Base-by-base conservation (phyloP, 2,113 vertebrate species). In the Oncorhynchus kisutch region DNA sequence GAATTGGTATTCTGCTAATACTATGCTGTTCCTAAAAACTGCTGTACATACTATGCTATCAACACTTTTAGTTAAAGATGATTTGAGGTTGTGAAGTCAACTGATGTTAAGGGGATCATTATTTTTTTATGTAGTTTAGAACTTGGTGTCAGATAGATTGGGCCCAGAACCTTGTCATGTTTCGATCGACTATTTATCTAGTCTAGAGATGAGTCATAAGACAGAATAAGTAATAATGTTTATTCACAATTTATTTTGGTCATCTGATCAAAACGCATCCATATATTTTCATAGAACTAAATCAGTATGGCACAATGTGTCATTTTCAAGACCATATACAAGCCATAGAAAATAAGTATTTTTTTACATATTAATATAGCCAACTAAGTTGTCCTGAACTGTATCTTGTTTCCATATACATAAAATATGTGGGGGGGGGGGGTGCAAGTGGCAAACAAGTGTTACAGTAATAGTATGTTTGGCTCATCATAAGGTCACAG, bases 121-220 rank as follows among this genome's bases (percentile, higher is more conserved):
- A 87, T 75, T 84, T 88, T 88, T 84, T 84, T 65, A 80, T 81
- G 83, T 91, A 59, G 39, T 45, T 45, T 11, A 70, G 11, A 71
- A 34, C 4, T 27, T 51, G 22, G 25, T 3, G 85, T 87, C 76
- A 5, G 71, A 20, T 67, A n/a, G 34, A 82, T 84, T 51, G 80
- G 5, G 84, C 16, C 7, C 31, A 39, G 81, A 90, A 84, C 73
- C 76, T 45, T 45, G 39, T 45, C 39, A 9, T 45, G 39, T 45
- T 45, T 45, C 57, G 60, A 74, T 88, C 62, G 70, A 84, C 85
- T 86, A 86, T 85, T 78, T 54, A 62, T 76, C 87, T 90, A 78
- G 70, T 90, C 84, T 80, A 69, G 73, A 84, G 85, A 84, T 86
- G 73, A 84, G 83, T 90, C 87, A 90, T 85, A 11, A 24, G 2